Percentiles rank a stretch among this genome's conserved stretches.
These are phyloP conservation scores for Megaustenia siamemsis DNA, from an alignment of 2,888 invertebrate species.

Conservation along the genomic window DNA sequence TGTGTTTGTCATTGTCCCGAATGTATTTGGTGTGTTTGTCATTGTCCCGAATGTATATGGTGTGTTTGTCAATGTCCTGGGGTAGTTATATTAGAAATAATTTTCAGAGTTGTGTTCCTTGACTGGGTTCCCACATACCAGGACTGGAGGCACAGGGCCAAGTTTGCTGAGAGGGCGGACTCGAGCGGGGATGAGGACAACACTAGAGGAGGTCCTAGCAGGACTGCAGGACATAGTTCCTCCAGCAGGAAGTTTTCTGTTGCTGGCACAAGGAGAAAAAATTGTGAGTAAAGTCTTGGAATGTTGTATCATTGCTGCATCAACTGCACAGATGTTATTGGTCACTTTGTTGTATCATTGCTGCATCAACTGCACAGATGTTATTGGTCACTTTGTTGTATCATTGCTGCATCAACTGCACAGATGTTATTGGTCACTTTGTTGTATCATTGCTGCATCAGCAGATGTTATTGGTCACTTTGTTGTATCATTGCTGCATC, in stretches of 20 bases:
- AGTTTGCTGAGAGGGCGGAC: slow-evolving; percentile 68
- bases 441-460: no score
- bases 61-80: no score
- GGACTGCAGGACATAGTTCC: slow-evolving; percentile 35
- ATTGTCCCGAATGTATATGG: no score
- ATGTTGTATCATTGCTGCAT: no score
- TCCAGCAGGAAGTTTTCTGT: slow-evolving; percentile 42
- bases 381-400: neutral
- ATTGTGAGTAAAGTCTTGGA: slow-evolving; percentile 60
- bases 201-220: slow-evolving; percentile 6
- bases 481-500: no score
- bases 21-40: no score
- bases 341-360: no score
- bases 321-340: no score
- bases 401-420: no score
- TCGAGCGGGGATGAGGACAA: slow-evolving; percentile 58
- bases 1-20: no score
- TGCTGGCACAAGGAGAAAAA: slow-evolving; percentile 55
- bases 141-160: slow-evolving; percentile 89
- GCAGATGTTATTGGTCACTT: neutral
- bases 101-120: slow-evolving; percentile 63
- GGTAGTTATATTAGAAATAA: no score
- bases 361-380: no score
- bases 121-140: slow-evolving; percentile 85
- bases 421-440: neutral